Conservation (phyloP, 2,797 vertebrate genomes). For the Ctenosaura bakeri region DNA sequence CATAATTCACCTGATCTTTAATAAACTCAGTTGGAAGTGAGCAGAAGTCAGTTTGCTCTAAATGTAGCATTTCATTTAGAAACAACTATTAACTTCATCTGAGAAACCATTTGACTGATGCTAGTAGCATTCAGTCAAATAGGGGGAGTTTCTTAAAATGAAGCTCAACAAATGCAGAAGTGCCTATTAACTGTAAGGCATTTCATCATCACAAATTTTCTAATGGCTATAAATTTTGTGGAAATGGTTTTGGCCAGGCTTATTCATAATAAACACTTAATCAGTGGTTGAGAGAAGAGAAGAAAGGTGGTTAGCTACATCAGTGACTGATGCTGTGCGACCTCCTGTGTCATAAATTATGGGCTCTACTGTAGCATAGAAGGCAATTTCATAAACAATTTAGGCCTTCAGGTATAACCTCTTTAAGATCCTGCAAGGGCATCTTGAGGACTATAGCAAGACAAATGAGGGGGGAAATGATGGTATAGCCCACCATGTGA, state of each 20-base stretch:
- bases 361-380: constrained; percentile 3
- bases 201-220: constrained; percentile 46
- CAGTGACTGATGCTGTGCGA: constrained; percentile 15
- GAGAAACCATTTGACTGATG: constrained; percentile 52
- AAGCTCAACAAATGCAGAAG: constrained; percentile 37
- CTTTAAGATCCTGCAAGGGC: constrained; percentile 1
- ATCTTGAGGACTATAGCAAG: constrained; percentile 3
- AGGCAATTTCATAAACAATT: constrained; percentile 13
- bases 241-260: constrained; percentile 41
- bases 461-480: background rate
- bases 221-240: constrained; percentile 57
- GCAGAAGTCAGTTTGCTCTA: constrained; percentile 20
- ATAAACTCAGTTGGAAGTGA: constrained; percentile 42
- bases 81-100: constrained; percentile 37
- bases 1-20: constrained; percentile 64
- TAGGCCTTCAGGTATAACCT: background rate
- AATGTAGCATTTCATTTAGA: constrained; percentile 26
- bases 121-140: constrained; percentile 52
- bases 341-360: constrained; percentile 23
- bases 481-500: background rate
- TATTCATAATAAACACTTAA: constrained; percentile 59
- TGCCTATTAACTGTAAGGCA: constrained; percentile 30
- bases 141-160: constrained; percentile 54
- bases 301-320: constrained; percentile 51
- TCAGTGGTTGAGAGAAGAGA: constrained; percentile 49